Evolutionary conservation across 2,113 vertebrate genomes (phyloP), one percentile per base, ranked within the genome.

Genomic region (Gadus macrocephalus): DNA sequence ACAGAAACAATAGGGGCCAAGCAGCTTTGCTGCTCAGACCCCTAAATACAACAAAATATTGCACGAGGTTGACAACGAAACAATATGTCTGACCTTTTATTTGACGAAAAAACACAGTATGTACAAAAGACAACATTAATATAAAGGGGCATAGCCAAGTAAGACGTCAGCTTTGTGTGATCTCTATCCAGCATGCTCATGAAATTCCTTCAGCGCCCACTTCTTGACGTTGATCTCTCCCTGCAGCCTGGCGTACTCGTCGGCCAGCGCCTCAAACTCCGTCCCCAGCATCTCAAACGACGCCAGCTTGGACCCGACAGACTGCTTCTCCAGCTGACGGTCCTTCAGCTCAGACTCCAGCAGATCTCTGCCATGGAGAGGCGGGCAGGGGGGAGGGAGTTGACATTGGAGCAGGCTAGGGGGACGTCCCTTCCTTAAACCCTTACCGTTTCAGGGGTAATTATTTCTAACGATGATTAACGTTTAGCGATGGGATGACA

Each of bases 261-360:
- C 83, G 0, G 90, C 91, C 70, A 93, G 81, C 5, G 74, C 60
- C 70, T 91, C 84, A 31, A 93, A 93, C 11, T 90, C 91, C 69
- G 81, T 86, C 11, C 91, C 92, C 62, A 93, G 81, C 64, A 92
- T 89, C 83, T 91, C 83, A 60, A 92, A 92, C 6, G 92, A 92
- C 1, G 86, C 73, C 66, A 93, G 83, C 3, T 88, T 90, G 0
- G 73, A 73, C 69, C 91, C 85, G 2, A 86, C 62, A 0, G 80
- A 80, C 66, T 86, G 89, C 75, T 90, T 91, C 72, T 93, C 89
- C 2, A 15, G 69, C 66, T 71, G 81, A 2, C 71, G 66, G 28
- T 75, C 53, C 63, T 82, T 88, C 66, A 91, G 80, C 63, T 92
- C 85, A 0, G 74, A 61, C 17, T 76, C 80, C 68, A 93, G 81